phyloP scores from a whole-genome alignment of 2,888 invertebrate species.

The Euzetes globulus region DNA sequence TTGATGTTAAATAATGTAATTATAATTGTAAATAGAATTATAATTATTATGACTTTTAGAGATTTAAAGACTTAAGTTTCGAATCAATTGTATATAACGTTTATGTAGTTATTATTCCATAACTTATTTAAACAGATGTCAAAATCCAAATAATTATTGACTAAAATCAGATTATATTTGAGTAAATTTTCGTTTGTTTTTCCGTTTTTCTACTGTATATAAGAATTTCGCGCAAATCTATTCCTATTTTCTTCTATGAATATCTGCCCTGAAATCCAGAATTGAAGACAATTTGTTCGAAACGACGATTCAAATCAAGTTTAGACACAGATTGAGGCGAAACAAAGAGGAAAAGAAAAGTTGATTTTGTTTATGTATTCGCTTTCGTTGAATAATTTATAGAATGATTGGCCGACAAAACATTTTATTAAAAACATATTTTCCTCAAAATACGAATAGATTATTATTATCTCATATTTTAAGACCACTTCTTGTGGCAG shows the following conservation, averaged over 20 bases:
- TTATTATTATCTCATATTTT: neutral
- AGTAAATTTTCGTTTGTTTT: neutral
- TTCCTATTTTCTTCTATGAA: neutral
- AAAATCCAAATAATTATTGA: too few species aligned
- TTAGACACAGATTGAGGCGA: neutral
- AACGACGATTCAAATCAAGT: neutral
- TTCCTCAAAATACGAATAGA: too few species aligned
- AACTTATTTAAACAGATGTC: too few species aligned
- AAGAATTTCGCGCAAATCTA: neutral
- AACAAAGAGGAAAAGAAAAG: neutral
- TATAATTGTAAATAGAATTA: constrained; percentile 25
- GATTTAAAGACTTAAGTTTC: neutral
- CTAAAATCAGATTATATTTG: too few species aligned
- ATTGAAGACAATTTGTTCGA: neutral
- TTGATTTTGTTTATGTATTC: too few species aligned
- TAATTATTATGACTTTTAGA: neutral
- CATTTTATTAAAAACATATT: too few species aligned
- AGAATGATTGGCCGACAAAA: too few species aligned
- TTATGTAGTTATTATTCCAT: neutral
- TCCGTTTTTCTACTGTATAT: too few species aligned
- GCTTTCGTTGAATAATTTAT: too few species aligned
- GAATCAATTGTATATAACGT: neutral
- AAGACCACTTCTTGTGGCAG: neutral
- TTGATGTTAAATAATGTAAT: constrained; percentile 26
- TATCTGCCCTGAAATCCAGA: neutral